These are phyloP conservation scores for Mycetomoellerius zeteki DNA, from an alignment of 1,140 invertebrate genomes.

Conservation along the genomic window DNA sequence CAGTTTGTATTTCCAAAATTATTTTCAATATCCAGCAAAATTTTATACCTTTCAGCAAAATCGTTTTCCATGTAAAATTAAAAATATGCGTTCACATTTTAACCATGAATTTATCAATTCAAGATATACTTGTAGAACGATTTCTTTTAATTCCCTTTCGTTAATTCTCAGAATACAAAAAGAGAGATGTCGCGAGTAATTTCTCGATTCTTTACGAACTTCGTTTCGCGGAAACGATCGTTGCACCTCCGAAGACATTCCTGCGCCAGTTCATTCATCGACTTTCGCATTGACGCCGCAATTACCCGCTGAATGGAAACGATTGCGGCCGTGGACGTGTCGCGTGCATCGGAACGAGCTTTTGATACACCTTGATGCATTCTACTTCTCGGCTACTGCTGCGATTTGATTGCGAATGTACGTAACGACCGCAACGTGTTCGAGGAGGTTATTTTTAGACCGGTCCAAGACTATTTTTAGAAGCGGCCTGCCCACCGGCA, in stretches of 20 bases:
- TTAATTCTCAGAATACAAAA: not conserved
- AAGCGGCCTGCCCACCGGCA: conserved; percentile 71
- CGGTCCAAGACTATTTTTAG: conserved; percentile 82
- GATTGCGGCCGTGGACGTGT: conserved; percentile 48
- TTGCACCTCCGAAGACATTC: not conserved
- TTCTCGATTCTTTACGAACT: not conserved
- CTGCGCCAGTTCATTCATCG: conserved; percentile 61
- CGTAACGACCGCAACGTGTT: conserved; percentile 56
- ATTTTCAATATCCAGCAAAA: too few species aligned
- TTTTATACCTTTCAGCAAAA: too few species aligned
- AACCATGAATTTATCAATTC: not conserved
- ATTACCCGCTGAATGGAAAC: conserved; percentile 64
- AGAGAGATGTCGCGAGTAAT: not conserved
- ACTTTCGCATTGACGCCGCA: conserved; percentile 22
- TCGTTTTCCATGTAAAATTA: too few species aligned
- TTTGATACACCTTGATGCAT: conserved; percentile 66
- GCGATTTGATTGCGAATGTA: conserved; percentile 29
- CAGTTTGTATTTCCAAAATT: too few species aligned
- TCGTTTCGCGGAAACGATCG: not conserved
- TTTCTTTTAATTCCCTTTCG: not conserved
- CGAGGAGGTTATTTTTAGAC: conserved; percentile 81
- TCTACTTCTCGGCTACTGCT: conserved; percentile 50
- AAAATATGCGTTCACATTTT: too few species aligned
- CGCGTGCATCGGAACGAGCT: conserved; percentile 56
- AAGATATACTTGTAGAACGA: not conserved